Percentiles rank a stretch among this genome's conserved stretches.
These are phyloP conservation scores for Apomyelois bistriatella DNA, from an alignment of 2,888 invertebrate genomes.

Conservation along the genomic window DNA sequence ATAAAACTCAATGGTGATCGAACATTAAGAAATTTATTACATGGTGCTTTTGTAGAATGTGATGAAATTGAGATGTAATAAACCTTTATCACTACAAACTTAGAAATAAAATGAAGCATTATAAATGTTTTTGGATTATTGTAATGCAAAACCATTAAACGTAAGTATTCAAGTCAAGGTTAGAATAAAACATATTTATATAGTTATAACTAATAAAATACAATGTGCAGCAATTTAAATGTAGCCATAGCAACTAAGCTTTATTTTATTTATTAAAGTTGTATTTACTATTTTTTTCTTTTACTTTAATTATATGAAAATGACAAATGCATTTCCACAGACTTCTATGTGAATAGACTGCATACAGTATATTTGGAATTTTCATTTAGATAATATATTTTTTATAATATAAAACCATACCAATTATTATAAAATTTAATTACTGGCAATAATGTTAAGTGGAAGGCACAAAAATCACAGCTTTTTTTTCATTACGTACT, in stretches of 20 bases:
- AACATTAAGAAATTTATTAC: conserved; percentile 1
- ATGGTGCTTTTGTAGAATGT: conserved; percentile 3
- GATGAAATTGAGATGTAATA: conserved; percentile 1
- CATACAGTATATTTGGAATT: no score
- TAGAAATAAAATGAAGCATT: conserved; percentile 8
- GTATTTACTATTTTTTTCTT: not conserved
- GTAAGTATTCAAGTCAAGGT: not conserved
- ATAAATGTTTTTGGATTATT: conserved; percentile 1
- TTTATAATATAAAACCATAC: not conserved
- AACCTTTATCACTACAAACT: not conserved
- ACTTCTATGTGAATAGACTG: no score
- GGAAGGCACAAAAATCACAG: conserved; percentile 64
- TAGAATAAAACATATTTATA: not conserved
- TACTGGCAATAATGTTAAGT: conserved; percentile 48
- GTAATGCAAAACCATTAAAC: not conserved
- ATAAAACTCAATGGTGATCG: not conserved
- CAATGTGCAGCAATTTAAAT: not conserved
- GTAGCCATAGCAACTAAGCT: not conserved
- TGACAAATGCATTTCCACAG: no score
- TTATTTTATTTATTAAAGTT: conserved; percentile 5
- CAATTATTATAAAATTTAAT: conserved; percentile 26
- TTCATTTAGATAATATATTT: no score
- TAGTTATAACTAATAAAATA: not conserved
- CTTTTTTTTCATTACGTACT: conserved; percentile 18
- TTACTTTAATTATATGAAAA: not conserved